These are phyloP conservation scores for Poeciliopsis turrubarensis DNA, from an alignment of 2,113 vertebrate species.

Conservation along the genomic window DNA sequence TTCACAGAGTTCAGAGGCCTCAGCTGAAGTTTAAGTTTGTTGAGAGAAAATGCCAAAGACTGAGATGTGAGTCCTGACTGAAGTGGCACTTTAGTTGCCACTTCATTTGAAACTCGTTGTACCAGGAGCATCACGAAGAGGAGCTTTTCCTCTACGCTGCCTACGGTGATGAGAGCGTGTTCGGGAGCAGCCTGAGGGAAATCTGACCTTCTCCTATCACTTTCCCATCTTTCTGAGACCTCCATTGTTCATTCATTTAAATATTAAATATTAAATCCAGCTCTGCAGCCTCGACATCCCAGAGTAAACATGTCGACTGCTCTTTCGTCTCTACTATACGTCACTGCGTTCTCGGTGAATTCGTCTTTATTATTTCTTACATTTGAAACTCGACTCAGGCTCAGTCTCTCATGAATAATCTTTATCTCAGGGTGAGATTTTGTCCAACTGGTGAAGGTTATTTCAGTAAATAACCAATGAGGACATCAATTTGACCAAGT, in stretches of 20 bases:
- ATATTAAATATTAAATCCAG: constrained; percentile 73
- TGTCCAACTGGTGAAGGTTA: too few species aligned
- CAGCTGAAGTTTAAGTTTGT: not conserved
- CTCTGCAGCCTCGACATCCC: constrained; percentile 79
- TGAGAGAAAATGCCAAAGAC: not conserved
- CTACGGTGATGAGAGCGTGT: constrained; percentile 94
- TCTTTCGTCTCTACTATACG: constrained; percentile 65
- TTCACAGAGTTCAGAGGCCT: not conserved
- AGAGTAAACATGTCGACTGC: constrained; percentile 77
- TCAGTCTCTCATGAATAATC: too few species aligned
- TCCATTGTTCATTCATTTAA: constrained; percentile 72
- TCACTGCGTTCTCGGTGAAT: constrained; percentile 40
- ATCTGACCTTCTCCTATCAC: constrained; percentile 67
- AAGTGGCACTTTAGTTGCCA: not conserved
- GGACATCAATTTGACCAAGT: too few species aligned
- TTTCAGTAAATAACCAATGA: too few species aligned
- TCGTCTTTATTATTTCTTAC: constrained; percentile 50
- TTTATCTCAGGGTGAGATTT: too few species aligned
- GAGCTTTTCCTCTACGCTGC: constrained; percentile 97
- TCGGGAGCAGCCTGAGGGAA: constrained; percentile 85
- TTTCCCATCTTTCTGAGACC: constrained; percentile 63
- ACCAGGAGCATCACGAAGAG: constrained; percentile 92
- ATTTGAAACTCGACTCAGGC: too few species aligned
- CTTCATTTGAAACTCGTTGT: too few species aligned
- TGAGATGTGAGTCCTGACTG: not conserved